Base-by-base conservation (phyloP, 2,888 invertebrate genomes). In the Mamestra brassicae region DNA sequence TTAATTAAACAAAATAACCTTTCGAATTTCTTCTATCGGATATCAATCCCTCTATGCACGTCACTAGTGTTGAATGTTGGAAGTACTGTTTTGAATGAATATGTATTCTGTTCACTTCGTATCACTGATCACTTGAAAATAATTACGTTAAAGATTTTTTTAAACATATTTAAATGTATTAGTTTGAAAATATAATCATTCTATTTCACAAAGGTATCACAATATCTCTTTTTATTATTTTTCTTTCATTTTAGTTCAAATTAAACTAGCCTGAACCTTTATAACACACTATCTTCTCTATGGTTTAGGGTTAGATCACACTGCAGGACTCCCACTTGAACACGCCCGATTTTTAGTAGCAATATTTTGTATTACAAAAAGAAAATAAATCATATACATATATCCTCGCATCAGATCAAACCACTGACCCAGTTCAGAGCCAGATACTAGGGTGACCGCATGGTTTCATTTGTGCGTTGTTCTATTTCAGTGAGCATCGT, bases 1-100 rank as follows among this genome's bases (percentile, higher is more conserved):
- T 8, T 83, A 75, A 78, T 76, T 78, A 76, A 79, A 83, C 76
- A 87, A 87, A 81, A 87, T 87, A 87, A 87, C 87, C 87, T 87
- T 87, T 83, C 84, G 74, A 84, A 87, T 72, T 66, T 75, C 79
- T 77, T 83, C 73, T 76, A 85, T 79, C 75, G 80, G 73, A 74
- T 83, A 76, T 71, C 87, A 86, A 81, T 80, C 77, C 81, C 78
- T 75, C 60, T 74, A 68, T 50, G 81, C 75, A 85, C 87, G 77
- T 86, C 78, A 86, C 86, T 75, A 76, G 71, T 79, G 74, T 75
- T 71, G 70, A 78, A 74, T 69, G 78, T 78, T 80, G 83, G 79
- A 82, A 78, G 82, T 58, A 81, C 77, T 78, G 82, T 69, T 82
- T 82, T 55, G 57, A 82, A 58, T 52, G 36, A 81, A 71, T 58